phyloP scores from a whole-genome alignment of 2,888 invertebrate genomes.

The Monoplex corrugatus region DNA sequence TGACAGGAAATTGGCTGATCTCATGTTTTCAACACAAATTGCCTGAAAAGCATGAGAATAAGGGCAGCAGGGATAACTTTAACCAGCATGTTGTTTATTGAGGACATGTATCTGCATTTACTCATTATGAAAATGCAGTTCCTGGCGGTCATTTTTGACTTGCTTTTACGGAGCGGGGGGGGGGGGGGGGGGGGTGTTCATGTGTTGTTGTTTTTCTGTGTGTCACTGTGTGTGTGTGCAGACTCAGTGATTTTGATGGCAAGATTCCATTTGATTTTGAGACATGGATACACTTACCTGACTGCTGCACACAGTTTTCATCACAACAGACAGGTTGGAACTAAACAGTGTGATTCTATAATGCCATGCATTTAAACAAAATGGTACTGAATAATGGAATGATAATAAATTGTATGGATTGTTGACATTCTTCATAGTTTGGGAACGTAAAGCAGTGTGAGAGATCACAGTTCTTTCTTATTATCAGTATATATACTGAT shows the following conservation, averaged over 20 bases:
- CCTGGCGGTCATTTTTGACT: too few species aligned
- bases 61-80: not conserved
- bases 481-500: too few species aligned
- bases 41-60: not conserved
- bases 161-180: too few species aligned
- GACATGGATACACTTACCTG: constrained; percentile 3
- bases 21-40: not conserved
- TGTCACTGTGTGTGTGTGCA: constrained; percentile 17
- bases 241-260: constrained; percentile 27
- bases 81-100: not conserved
- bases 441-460: too few species aligned
- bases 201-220: not conserved
- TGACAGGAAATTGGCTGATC: too few species aligned
- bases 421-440: too few species aligned
- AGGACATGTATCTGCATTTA: not conserved
- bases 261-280: constrained; percentile 41
- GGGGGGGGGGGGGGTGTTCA: not conserved
- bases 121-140: too few species aligned
- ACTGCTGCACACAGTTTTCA: not conserved
- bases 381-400: too few species aligned
- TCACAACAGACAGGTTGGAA: constrained; percentile 33
- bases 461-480: too few species aligned
- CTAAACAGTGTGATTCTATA: too few species aligned
- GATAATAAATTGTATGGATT: too few species aligned
- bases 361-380: too few species aligned